Evolutionary conservation across 1,140 invertebrate species (phyloP), one percentile per base, ranked within the genome.

Genomic region (Bombus pascuorum): DNA sequence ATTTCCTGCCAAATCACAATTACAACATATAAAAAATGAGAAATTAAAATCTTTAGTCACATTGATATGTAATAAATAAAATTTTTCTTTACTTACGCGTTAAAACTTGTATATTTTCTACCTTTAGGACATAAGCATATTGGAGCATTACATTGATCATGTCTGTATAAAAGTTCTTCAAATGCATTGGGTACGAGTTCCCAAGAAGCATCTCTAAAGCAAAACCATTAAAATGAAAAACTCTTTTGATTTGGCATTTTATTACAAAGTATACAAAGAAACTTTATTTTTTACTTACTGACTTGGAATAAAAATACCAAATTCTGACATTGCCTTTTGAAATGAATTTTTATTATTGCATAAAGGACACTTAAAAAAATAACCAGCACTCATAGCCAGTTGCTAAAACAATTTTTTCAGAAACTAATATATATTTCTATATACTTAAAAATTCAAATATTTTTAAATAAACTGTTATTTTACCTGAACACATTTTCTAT

Each of bases 341-440:
- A 97, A 97, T 83, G 88, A 91, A n/a, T 94, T 92, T 85, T 96
- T 96, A 93, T 96, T 96, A 84, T 97, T 97, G 91, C 97, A 97
- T 4, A 97, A 88, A 12, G 97, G 96, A 92, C 97, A 97, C 88
- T 97, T 97, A 91, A 97, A 97, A 91, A 97, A 97, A 90, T 97
- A 96, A 0, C 97, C 97, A 66, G 96, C 96, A 93, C 95, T 96
- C 37, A 95, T 86, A 5, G 97, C 96, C 83, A 97, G 94, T 94
- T 95, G 95, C 96, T 97, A 91, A 84, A 92, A 91, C 96, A 91
- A 81, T 78, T 84, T 82, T 86, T 47, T 70, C 37, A 47, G 2
- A 72, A 22, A 32, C 28, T 57, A 25, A 42, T 66, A 34, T 28
- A 13, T 9, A 57, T 10, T 70, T 6, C 1, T 15, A n/a, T 42